Percentiles rank a stretch among this genome's conserved stretches.
phyloP scores from a whole-genome alignment of 2,888 invertebrate species.

The Eudemis profundana region DNA sequence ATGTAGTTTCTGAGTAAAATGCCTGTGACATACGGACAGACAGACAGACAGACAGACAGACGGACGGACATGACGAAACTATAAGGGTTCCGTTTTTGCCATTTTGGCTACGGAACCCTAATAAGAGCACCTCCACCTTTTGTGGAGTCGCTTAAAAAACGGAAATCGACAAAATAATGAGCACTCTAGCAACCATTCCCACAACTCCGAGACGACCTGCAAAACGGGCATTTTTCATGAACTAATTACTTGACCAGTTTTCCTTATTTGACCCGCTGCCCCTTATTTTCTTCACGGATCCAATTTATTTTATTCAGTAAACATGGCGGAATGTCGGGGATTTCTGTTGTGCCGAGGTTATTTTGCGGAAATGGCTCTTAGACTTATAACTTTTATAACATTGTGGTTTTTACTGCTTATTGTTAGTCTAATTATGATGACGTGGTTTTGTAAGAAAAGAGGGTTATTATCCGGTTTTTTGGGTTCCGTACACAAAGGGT shows the following conservation, averaged over 20 bases:
- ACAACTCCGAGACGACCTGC: not conserved
- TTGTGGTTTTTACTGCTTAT: constrained; percentile 2
- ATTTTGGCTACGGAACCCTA: no score
- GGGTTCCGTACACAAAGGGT: no score
- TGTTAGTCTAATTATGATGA: constrained; percentile 1
- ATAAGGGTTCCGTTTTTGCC: no score
- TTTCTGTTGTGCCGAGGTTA: not conserved
- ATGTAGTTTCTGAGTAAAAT: no score
- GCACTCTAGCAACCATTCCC: not conserved
- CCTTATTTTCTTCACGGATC: constrained; percentile 15
- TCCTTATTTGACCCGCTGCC: constrained; percentile 16
- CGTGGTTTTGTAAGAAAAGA: not conserved
- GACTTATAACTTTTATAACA: constrained; percentile 9
- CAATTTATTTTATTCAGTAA: constrained; percentile 28
- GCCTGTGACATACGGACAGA: no score
- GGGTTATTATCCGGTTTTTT: not conserved
- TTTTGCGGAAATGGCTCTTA: not conserved
- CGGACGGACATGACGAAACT: no score
- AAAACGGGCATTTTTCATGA: constrained; percentile 19
- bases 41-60: no score
- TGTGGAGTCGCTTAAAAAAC: no score
- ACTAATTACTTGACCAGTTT: constrained; percentile 16
- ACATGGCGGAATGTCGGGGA: constrained; percentile 1
- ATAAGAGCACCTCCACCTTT: no score
- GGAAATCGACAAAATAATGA: constrained; percentile 4